Conservation (phyloP, 2,888 invertebrate genomes). For the Norana najaformis region DNA sequence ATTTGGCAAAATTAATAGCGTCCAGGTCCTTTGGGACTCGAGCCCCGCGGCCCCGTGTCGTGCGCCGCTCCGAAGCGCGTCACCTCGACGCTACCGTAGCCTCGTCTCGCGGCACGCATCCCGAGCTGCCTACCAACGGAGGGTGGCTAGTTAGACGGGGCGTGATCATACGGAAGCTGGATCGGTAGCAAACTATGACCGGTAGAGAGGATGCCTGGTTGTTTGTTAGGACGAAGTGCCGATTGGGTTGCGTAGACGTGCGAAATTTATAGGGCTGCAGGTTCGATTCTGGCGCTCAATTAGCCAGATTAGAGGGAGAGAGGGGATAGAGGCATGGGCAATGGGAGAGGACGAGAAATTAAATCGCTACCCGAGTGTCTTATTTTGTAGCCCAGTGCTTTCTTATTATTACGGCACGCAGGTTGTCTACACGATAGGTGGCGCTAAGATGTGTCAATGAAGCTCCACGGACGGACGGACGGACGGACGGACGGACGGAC, state of each 20-base stretch:
- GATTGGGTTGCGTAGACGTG: not conserved
- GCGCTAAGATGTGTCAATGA: not conserved
- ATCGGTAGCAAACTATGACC: no score
- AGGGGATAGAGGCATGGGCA: no score
- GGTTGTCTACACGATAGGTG: not conserved
- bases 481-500: no score
- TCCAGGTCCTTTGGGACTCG: not conserved
- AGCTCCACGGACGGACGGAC: no score
- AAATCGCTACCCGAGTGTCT: not conserved
- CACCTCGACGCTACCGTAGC: slow-evolving; percentile 26
- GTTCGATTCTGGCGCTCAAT: not conserved
- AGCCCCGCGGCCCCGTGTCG: not conserved
- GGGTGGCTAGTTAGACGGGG: not conserved
- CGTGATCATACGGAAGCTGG: not conserved
- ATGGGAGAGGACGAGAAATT: not conserved
- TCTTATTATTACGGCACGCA: not conserved
- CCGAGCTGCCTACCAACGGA: not conserved
- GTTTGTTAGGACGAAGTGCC: not conserved
- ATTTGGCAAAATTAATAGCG: slow-evolving; percentile 24
- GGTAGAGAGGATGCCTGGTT: not conserved
- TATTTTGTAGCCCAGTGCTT: not conserved
- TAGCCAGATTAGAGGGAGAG: not conserved
- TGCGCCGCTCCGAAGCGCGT: slow-evolving; percentile 14
- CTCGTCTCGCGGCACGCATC: not conserved
- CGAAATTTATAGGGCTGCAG: not conserved